Evolutionary conservation across 1,140 invertebrate species (phyloP).

Genomic region (Melipona quadrifasciata): DNA sequence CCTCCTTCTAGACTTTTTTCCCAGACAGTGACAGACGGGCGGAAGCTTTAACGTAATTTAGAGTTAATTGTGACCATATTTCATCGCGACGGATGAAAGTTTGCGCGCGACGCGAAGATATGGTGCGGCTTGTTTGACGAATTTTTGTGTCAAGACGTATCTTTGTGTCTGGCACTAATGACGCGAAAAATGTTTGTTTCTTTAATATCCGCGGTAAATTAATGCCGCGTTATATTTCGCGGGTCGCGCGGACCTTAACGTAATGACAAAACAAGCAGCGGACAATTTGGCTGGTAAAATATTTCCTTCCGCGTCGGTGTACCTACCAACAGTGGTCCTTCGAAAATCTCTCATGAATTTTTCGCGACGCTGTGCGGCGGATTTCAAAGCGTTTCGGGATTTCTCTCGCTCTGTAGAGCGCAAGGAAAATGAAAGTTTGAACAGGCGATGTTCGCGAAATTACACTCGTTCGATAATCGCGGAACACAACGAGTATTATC

Average conservation of each 20-base stretch:
- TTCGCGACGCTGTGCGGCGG: not conserved
- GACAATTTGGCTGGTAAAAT: not conserved
- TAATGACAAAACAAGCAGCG: not conserved
- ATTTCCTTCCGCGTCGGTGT: not conserved
- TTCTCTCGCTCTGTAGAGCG: not conserved
- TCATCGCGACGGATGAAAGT: constrained; percentile 3
- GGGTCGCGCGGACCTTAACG: not conserved
- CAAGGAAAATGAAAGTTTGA: not conserved
- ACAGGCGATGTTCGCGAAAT: not conserved
- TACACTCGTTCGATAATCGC: not conserved
- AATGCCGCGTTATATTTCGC: not conserved
- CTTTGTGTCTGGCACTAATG: not conserved
- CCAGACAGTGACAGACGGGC: not conserved
- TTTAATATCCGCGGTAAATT: not conserved
- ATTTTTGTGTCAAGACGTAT: too few species aligned
- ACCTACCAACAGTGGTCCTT: not conserved
- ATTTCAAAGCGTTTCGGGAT: constrained; percentile 7
- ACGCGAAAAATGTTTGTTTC: not conserved
- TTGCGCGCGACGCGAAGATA: not conserved
- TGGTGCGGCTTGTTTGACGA: not conserved
- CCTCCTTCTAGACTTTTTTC: too few species aligned
- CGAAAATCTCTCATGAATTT: constrained; percentile 8
- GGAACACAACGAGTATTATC: too few species aligned
- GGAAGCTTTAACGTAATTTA: constrained; percentile 5
- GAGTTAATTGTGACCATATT: constrained; percentile 50